phyloP scores from a whole-genome alignment of 23 tunicate species.

The Halocynthia aurantium region DNA sequence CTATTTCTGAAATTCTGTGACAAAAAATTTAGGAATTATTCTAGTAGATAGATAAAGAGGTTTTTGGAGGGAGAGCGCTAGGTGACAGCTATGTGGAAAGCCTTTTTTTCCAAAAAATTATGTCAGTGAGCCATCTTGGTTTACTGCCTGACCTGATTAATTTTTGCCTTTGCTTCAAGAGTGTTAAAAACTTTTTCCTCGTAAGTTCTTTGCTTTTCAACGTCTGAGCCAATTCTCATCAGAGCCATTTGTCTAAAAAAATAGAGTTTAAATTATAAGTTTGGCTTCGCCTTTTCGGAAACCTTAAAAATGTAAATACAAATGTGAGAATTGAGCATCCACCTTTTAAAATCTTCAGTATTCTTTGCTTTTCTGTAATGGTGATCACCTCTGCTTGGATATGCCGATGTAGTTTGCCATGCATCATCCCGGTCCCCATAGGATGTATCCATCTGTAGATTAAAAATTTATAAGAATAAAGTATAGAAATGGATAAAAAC shows the following conservation, averaged over 20 bases:
- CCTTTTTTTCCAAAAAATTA: too few species aligned
- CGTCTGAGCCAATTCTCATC: slow-evolving; percentile 72
- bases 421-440: slow-evolving; percentile 25
- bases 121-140: neutral
- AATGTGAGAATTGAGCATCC: neutral
- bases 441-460: neutral
- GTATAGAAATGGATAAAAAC: neutral
- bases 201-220: slow-evolving; percentile 61
- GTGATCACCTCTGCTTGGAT: slow-evolving; percentile 26
- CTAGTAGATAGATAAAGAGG: neutral
- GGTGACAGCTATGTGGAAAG: too few species aligned
- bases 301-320: neutral
- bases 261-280: neutral
- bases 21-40: neutral
- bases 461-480: neutral
- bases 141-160: slow-evolving; percentile 54
- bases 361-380: slow-evolving; percentile 28
- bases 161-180: slow-evolving; percentile 80
- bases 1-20: slow-evolving; percentile 58
- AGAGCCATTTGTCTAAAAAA: slow-evolving; percentile 57
- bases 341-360: slow-evolving; percentile 72
- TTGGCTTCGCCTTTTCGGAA: neutral
- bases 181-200: slow-evolving; percentile 50
- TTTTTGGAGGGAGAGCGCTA: neutral
- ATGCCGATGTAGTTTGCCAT: slow-evolving; percentile 20